Evolutionary conservation across 2,888 invertebrate species (phyloP), one percentile per base, ranked within the genome.

Genomic region (Macrophya annulata): DNA sequence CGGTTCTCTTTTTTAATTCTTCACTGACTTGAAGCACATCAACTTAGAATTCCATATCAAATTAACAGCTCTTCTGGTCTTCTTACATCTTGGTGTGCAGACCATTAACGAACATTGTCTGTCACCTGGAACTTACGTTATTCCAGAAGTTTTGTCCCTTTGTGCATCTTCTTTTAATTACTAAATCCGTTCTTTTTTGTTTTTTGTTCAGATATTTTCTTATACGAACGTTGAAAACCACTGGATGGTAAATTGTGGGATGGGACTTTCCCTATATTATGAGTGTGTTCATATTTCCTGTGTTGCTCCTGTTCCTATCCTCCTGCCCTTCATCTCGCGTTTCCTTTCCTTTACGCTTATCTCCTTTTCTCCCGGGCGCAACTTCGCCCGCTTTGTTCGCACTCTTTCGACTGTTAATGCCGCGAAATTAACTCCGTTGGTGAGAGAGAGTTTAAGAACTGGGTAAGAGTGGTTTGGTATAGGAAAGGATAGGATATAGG

Each of bases 341-440:
- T 89, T 21, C 90, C 89, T 88, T 84, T 21, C 86, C 90, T 91
- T 31, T 31, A 31, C 90, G 90, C 91, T 92, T 91, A 91, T 91
- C 91, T 91, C 88, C 88, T 51, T 89, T 89, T 89, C 90, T 89
- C 91, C 90, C 90, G 87, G 87, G 90, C 90, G 91, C 90, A 74
- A 74, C 72, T 74, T 74, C 45, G 72, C 91, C 91, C 55, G 55
- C 92, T 92, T 93, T 93, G 93, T 93, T 93, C 92, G 93, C 92
- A 93, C 92, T 93, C 92, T 93, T 93, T 92, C 92, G 91, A 90
- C 93, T 91, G 92, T 93, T 93, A 93, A 93, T 93, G 91, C 93
- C 89, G 91, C 91, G 90, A 93, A 93, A 93, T 93, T 92, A 93
- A 93, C 93, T 93, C 91, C 85, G 83, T 79, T 45, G 4, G 76